Percentiles rank a stretch among this genome's conserved stretches.
These are phyloP conservation scores for Glaucopsyche alexis DNA, from an alignment of 2,888 invertebrate species.

Conservation along the genomic window DNA sequence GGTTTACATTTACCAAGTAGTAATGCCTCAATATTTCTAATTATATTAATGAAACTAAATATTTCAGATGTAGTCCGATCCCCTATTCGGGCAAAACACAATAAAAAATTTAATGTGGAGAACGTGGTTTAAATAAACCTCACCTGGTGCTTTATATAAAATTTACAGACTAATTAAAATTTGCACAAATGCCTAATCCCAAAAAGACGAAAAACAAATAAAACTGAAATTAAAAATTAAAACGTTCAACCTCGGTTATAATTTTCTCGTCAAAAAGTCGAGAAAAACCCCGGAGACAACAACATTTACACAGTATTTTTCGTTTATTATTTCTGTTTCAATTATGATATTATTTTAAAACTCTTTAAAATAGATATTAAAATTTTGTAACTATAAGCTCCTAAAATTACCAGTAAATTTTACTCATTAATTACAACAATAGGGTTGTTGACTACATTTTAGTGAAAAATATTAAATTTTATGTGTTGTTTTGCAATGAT, in stretches of 20 bases:
- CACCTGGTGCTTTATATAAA: slow-evolving; percentile 7
- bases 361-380: neutral
- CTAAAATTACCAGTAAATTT: neutral
- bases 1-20: no score
- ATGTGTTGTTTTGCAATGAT: no score
- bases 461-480: no score
- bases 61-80: no score
- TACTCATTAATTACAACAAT: no score
- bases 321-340: neutral
- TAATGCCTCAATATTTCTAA: no score
- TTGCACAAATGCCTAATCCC: neutral
- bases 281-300: neutral
- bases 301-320: neutral
- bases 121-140: neutral
- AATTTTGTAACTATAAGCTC: neutral
- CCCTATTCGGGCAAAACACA: no score
- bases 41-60: no score
- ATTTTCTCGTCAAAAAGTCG: slow-evolving; percentile 20
- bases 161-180: slow-evolving; percentile 19
- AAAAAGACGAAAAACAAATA: slow-evolving; percentile 15
- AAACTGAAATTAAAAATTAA: slow-evolving; percentile 21
- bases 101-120: no score
- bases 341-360: slow-evolving; percentile 9
- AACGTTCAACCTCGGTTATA: slow-evolving; percentile 17
- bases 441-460: no score